These are phyloP conservation scores for Tillus elongatus DNA, from an alignment of 2,888 invertebrate genomes.

Conservation along the genomic window DNA sequence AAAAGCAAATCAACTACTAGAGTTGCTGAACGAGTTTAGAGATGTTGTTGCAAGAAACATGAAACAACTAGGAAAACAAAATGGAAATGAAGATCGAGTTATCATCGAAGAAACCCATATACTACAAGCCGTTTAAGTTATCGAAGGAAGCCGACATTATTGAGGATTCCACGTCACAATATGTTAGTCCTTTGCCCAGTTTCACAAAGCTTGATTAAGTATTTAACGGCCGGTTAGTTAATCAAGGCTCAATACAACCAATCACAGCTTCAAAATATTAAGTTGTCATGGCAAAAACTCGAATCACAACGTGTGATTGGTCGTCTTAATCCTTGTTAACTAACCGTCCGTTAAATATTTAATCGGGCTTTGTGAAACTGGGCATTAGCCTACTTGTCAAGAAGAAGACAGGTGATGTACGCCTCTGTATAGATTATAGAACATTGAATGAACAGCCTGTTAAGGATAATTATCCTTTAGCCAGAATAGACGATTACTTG, in stretches of 20 bases:
- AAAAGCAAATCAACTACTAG: constrained; percentile 6
- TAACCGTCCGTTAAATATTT: too few relatives aligned
- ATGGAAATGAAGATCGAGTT: constrained; percentile 11
- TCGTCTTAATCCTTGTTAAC: too few relatives aligned
- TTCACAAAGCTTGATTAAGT: too few relatives aligned
- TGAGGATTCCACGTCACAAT: constrained; percentile 19
- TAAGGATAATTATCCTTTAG: constrained; percentile 29
- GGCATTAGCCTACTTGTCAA: constrained; percentile 23
- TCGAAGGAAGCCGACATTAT: neutral
- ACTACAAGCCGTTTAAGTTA: neutral
- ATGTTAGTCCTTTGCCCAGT: constrained; percentile 23
- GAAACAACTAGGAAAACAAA: constrained; percentile 11
- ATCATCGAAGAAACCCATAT: constrained; percentile 5
- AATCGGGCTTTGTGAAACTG: too few relatives aligned
- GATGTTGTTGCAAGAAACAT: constrained; percentile 9
- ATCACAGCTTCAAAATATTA: too few relatives aligned
- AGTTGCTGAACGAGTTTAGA: neutral
- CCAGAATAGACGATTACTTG: constrained; percentile 29
- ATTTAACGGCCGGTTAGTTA: too few relatives aligned
- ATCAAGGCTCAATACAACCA: too few relatives aligned
- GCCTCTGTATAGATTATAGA: constrained; percentile 26
- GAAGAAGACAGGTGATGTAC: constrained; percentile 23
- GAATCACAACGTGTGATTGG: too few relatives aligned
- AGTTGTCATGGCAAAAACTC: too few relatives aligned
- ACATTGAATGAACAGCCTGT: constrained; percentile 27